Evolutionary conservation across 2,113 vertebrate genomes (phyloP).

Genomic region (Prionailurus bengalensis): DNA sequence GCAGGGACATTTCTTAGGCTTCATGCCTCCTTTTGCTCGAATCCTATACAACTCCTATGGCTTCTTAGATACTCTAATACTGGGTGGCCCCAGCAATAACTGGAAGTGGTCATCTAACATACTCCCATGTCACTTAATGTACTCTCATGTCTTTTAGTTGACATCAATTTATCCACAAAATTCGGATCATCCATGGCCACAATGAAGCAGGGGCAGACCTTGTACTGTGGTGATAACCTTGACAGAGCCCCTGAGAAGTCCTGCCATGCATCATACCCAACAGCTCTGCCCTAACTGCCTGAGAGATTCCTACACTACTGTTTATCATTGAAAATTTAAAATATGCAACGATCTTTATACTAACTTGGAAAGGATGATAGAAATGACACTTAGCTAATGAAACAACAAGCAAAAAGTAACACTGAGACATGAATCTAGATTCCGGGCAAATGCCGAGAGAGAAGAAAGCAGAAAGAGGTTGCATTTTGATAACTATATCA

Average conservation of each 20-base stretch:
- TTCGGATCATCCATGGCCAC: neutral
- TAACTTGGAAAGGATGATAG: neutral
- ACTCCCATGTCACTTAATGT: neutral
- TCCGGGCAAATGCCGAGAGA: neutral
- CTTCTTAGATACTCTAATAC: neutral
- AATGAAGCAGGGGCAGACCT: neutral
- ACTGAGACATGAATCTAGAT: neutral
- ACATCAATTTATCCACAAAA: neutral
- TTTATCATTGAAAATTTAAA: neutral
- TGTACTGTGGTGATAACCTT: neutral
- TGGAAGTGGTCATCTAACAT: neutral
- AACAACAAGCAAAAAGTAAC: slow-evolving; percentile 29
- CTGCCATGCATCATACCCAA: neutral
- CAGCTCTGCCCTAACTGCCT: neutral
- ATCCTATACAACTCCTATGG: neutral
- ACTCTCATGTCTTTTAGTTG: neutral
- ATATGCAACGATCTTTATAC: neutral
- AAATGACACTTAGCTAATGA: slow-evolving; percentile 5
- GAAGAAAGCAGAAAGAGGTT: neutral
- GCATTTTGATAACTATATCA: neutral
- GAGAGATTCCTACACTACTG: neutral
- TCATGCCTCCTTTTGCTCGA: neutral
- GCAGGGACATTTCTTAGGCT: neutral
- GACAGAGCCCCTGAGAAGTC: neutral
- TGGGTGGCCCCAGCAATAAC: neutral